Percentiles rank a stretch among this genome's conserved stretches.
phyloP scores from a whole-genome alignment of 2,888 invertebrate species.

The Phanerotoma sp. region DNA sequence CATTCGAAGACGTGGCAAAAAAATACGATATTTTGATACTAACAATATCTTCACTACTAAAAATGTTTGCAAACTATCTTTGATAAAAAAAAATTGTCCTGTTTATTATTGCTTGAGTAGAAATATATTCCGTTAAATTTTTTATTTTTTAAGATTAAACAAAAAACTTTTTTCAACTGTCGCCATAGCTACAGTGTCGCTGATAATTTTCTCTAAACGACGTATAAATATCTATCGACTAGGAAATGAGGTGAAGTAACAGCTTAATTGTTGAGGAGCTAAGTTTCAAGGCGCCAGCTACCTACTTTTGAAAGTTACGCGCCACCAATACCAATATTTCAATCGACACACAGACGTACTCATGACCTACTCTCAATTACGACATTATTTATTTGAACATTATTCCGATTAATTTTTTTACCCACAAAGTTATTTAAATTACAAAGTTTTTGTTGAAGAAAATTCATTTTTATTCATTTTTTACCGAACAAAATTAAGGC shows the following conservation, averaged over 20 bases:
- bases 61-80: not conserved
- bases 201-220: slow-evolving; percentile 12
- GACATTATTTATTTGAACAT: slow-evolving; percentile 7
- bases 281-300: slow-evolving; percentile 19
- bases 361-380: not conserved
- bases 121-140: not conserved
- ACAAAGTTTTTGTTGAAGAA: not conserved
- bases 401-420: slow-evolving; percentile 2
- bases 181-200: no score
- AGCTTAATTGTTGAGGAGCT: slow-evolving; percentile 28
- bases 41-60: not conserved
- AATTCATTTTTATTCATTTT: no score
- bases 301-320: slow-evolving; percentile 6
- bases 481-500: no score
- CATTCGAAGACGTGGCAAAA: slow-evolving; percentile 27
- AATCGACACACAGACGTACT: slow-evolving; percentile 11
- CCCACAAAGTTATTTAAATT: not conserved
- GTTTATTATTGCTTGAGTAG: no score
- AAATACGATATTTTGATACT: not conserved
- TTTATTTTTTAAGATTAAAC: no score
- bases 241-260: slow-evolving; percentile 21
- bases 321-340: slow-evolving; percentile 20
- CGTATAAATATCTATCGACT: slow-evolving; percentile 28
- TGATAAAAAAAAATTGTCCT: not conserved
- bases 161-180: no score